phyloP scores from a whole-genome alignment of 1,140 invertebrate genomes.

The Drosophila murphyi region DNA sequence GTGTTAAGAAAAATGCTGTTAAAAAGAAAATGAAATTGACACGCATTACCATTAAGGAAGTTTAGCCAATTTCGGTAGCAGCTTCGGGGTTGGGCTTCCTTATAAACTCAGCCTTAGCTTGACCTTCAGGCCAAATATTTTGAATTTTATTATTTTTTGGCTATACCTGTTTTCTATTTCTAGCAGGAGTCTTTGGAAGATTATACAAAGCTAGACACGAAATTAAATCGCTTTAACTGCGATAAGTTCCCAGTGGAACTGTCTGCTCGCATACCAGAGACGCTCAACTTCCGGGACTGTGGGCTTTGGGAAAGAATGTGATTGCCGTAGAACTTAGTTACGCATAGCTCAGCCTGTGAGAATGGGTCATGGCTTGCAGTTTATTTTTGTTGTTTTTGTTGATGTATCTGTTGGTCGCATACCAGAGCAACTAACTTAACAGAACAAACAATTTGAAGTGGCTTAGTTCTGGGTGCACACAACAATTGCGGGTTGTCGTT shows the following conservation, averaged over 20 bases:
- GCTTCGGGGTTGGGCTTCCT: conserved; percentile 43
- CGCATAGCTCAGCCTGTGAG: conserved; percentile 63
- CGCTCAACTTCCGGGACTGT: conserved; percentile 60
- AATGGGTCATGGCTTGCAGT: conserved; percentile 65
- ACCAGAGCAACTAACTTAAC: conserved; percentile 34
- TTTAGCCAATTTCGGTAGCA: conserved; percentile 42
- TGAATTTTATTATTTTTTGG: not conserved
- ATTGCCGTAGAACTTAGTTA: conserved; percentile 60
- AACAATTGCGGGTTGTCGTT: conserved; percentile 8
- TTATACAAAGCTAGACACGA: conserved; percentile 53
- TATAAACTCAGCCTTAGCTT: conserved; percentile 37
- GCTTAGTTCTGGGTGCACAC: conserved; percentile 46
- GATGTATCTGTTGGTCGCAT: conserved; percentile 24
- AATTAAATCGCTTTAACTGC: conserved; percentile 60
- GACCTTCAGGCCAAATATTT: conserved; percentile 69
- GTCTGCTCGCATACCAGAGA: conserved; percentile 62
- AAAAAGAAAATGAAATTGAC: conserved; percentile 66
- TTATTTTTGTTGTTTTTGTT: conserved; percentile 44
- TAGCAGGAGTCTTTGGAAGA: conserved; percentile 40
- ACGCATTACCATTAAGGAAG: conserved; percentile 63
- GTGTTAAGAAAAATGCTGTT: conserved; percentile 17
- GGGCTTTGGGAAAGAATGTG: conserved; percentile 74
- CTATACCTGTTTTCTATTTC: conserved; percentile 66
- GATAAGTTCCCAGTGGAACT: conserved; percentile 39
- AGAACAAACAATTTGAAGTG: conserved; percentile 21